Evolutionary conservation across 2,113 vertebrate species (phyloP).

Genomic region (Puma concolor): DNA sequence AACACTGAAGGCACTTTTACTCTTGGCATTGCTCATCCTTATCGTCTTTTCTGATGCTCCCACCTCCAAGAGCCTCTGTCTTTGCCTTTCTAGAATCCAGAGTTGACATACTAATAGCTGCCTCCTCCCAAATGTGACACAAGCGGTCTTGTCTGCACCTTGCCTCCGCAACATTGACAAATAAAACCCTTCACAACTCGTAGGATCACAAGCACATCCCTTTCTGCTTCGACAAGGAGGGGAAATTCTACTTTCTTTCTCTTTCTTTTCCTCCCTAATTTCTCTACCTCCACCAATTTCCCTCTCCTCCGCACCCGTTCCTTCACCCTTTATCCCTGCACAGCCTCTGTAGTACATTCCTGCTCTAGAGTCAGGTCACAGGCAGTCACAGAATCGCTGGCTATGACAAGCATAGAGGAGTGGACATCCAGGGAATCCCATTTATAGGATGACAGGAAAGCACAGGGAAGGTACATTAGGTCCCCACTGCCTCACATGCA

Average conservation of each 20-base stretch:
- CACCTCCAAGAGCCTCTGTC: not conserved
- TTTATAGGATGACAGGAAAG: too few species aligned
- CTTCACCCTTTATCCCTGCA: not conserved
- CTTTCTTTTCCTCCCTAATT: not conserved
- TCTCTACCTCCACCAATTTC: not conserved
- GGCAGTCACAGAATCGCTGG: not conserved
- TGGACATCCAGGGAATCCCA: not conserved
- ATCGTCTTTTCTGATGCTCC: not conserved
- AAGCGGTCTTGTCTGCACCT: not conserved
- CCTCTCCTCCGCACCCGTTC: not conserved
- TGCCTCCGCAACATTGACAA: not conserved
- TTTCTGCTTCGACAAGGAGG: not conserved
- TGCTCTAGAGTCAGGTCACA: not conserved
- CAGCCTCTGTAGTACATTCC: not conserved
- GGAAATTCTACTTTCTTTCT: not conserved
- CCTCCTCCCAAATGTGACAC: not conserved
- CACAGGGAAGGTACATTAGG: accelerated
- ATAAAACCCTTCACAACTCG: not conserved
- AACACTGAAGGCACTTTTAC: not conserved
- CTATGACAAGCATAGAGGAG: not conserved
- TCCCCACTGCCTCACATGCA: not conserved
- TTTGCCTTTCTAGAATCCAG: not conserved
- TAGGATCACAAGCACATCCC: not conserved
- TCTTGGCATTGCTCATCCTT: not conserved
- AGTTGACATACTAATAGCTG: not conserved